Base-by-base conservation (phyloP, 2,888 invertebrate species). In the Limulus polyphemus region DNA sequence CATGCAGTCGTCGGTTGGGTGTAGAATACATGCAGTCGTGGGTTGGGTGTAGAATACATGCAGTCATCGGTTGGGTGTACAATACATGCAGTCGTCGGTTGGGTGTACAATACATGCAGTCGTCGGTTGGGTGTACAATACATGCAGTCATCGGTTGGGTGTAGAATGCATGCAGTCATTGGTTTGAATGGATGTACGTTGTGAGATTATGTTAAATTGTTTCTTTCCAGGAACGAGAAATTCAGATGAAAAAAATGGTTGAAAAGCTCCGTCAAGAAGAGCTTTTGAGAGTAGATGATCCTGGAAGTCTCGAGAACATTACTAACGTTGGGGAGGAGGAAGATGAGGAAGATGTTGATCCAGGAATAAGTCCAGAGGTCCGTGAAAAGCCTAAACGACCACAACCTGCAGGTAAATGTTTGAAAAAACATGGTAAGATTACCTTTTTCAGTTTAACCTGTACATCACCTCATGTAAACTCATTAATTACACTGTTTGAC, bases 201-300 rank as follows among this genome's bases (percentile, higher is more conserved):
- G 10, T 55, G 13, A 55, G 32, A 32, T 32, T 32, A 32, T 1
- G 1, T 32, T 32, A 32, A 32, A 32, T 14, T 56, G 11, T 58
- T 62, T 50, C 62, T 62, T 67, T 67, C 2, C 60, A 78, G 77
- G 79, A 79, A 69, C 75, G 77, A 4, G 79, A 81, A 69, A 77
- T 78, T 61, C 79, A 79, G 17, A 79, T 83, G 65, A 77, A 79
- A 68, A 76, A 80, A 65, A 79, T 82, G 72, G 77, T 82, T 55
- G 82, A 82, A 63, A 80, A 80, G 70, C 74, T 83, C 69, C 76
- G 79, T 60, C 75, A 78, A 17, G 82, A 83, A 67, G 82, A 82
- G 61, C 68, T 68, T 16, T 52, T 69, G 14, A 55, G 65, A n/a
- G 63, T 63, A 10, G 62, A 67, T 47, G 65, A 66, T n/a, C 32